Evolutionary conservation across 1,140 invertebrate species (phyloP).

Genomic region (Lucilia sericata): DNA sequence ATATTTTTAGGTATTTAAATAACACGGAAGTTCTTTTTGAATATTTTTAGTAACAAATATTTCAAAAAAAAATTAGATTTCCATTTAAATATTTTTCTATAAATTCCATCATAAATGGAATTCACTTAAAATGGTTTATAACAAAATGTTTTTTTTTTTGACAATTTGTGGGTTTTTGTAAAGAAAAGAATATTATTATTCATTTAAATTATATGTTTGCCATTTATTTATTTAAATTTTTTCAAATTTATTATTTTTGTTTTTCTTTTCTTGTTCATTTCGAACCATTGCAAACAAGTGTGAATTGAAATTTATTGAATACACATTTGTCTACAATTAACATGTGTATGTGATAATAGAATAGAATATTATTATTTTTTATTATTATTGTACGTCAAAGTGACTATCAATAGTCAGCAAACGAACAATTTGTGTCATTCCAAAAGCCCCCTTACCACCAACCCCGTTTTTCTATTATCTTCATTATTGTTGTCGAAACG

Average conservation of each 20-base stretch:
- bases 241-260: not conserved
- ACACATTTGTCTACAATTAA: constrained; percentile 33
- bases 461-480: not conserved
- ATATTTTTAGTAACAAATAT: not conserved
- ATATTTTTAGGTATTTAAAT: not conserved
- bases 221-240: constrained; percentile 3
- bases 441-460: not conserved
- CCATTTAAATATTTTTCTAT: not conserved
- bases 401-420: not conserved
- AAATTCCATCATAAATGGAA: not conserved
- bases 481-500: not conserved
- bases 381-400: not conserved
- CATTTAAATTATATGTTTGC: not conserved
- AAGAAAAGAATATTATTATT: too few species aligned
- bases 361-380: not conserved
- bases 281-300: constrained; percentile 10
- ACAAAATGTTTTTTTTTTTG: too few species aligned
- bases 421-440: not conserved
- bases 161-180: too few species aligned
- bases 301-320: constrained; percentile 38
- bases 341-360: constrained; percentile 34
- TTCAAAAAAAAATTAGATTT: not conserved
- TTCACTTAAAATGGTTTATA: not conserved
- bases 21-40: not conserved
- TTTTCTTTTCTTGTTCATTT: not conserved